phyloP scores from a whole-genome alignment of 1,140 invertebrate genomes.

The Agrilus planipennis region DNA sequence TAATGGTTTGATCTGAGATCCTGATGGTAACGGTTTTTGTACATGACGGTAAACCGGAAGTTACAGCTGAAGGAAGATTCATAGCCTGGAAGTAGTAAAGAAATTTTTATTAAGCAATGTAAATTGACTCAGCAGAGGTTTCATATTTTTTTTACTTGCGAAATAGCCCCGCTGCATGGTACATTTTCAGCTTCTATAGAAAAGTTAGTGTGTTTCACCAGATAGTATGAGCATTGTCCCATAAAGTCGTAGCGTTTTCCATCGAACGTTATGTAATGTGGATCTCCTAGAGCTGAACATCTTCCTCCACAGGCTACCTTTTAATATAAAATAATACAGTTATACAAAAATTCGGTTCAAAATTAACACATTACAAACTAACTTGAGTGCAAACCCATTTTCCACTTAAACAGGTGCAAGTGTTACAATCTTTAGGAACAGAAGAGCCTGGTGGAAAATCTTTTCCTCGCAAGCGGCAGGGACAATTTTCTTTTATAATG shows the following conservation, averaged over 20 bases:
- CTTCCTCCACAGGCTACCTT: slow-evolving; percentile 53
- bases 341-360: slow-evolving; percentile 3
- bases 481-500: slow-evolving; percentile 56
- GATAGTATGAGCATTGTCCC: slow-evolving; percentile 76
- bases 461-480: slow-evolving; percentile 66
- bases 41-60: slow-evolving; percentile 56
- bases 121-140: no score
- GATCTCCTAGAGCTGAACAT: slow-evolving; percentile 74
- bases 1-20: slow-evolving; percentile 38
- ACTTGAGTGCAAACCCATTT: slow-evolving; percentile 67
- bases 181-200: slow-evolving; percentile 72
- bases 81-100: slow-evolving; percentile 44
- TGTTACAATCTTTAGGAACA: slow-evolving; percentile 73
- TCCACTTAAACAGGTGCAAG: slow-evolving; percentile 59
- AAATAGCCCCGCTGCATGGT: slow-evolving; percentile 63
- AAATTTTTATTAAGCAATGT: no score
- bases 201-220: slow-evolving; percentile 55
- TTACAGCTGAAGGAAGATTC: slow-evolving; percentile 42
- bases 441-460: slow-evolving; percentile 57
- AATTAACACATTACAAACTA: neutral
- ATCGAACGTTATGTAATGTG: slow-evolving; percentile 85
- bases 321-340: slow-evolving; percentile 5
- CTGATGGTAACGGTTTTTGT: slow-evolving; percentile 65
- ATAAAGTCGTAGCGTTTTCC: slow-evolving; percentile 73
- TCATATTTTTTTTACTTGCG: slow-evolving; percentile 41